Base-by-base conservation (phyloP, 2,888 invertebrate species). In the Melieria omissa region DNA sequence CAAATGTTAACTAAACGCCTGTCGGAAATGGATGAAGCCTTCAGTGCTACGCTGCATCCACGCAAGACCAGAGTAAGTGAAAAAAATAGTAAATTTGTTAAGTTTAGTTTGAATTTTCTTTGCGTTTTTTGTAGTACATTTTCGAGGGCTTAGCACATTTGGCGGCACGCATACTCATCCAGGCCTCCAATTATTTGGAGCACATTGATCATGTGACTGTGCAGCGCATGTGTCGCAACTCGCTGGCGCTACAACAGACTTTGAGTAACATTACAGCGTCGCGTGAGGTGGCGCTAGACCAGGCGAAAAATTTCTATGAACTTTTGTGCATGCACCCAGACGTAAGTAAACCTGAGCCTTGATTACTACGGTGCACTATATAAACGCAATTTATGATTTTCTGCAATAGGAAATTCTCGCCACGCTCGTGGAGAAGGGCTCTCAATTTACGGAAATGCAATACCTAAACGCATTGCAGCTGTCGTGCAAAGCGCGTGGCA, bases 291-390 rank as follows among this genome's bases (percentile, higher is more conserved):
- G 94, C 95, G 16, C 89, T 98, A 79, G 97, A 97, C 86, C 92
- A 95, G 82, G 97, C 98, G 0, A 90, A 95, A 80, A 92, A 92
- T 78, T 98, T 96, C 88, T 95, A 95, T 82, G 95, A 96, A 80
- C 89, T 98, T 77, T 92, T 97, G 73, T 93, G 93, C 78, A 90
- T 92, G 80, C 90, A 92, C 41, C 95, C 95, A 0, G 94, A 96
- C 88, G 95, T 94, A 86, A 88, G 87, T 81, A 44, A 1, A 9
- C 9, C 44, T 49, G 49, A 63, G 3, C 29, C 3, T 29, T 29
- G 3, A 29, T 29, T 63, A 10, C 54, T 70, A 29, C 49, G 55
- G n/a, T 70, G 46, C 42, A 49, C 52, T 49, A n/a, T n/a, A 29
- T 3, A 29, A 2, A 2, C 3, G 29, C 29, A 29, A 29, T 9